Conservation (phyloP, 2,888 invertebrate genomes). For the Gryllus longicercus region DNA sequence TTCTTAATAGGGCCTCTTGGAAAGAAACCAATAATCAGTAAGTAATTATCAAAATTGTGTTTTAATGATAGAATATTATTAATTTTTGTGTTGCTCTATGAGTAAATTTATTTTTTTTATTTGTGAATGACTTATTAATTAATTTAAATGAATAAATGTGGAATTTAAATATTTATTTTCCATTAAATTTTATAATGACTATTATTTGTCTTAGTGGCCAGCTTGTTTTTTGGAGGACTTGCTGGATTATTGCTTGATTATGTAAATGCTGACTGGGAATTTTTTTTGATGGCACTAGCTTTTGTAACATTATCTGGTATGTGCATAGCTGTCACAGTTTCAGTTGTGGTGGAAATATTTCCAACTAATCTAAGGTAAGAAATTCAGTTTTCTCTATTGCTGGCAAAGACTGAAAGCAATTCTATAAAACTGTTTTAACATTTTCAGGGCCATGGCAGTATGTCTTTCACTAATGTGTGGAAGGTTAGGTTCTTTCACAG, state of each 20-base stretch:
- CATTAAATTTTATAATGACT: too few species aligned
- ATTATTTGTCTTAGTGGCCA: not conserved
- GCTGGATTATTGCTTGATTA: not conserved
- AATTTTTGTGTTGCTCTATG: too few species aligned
- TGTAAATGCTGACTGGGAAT: not conserved
- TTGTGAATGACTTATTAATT: too few species aligned
- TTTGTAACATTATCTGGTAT: slow-evolving; percentile 46
- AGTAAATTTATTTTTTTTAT: too few species aligned
- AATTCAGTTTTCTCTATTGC: too few species aligned
- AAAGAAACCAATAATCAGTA: slow-evolving; percentile 22
- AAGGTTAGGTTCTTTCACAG: slow-evolving; percentile 21
- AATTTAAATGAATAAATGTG: too few species aligned
- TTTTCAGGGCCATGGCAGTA: slow-evolving; percentile 47
- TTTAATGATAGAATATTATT: too few species aligned
- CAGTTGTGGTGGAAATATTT: slow-evolving; percentile 47
- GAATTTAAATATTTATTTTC: too few species aligned
- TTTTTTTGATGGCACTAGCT: slow-evolving; percentile 18
- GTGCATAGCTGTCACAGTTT: slow-evolving; percentile 43
- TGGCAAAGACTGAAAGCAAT: too few species aligned
- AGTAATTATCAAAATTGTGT: not conserved
- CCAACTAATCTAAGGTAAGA: slow-evolving; percentile 47
- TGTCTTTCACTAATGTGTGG: slow-evolving; percentile 30
- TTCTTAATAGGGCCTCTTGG: not conserved
- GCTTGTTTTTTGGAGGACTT: not conserved
- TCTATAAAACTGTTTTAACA: not conserved